Base-by-base conservation (phyloP, 2,797 vertebrate genomes). In the Furcifer pardalis region DNA sequence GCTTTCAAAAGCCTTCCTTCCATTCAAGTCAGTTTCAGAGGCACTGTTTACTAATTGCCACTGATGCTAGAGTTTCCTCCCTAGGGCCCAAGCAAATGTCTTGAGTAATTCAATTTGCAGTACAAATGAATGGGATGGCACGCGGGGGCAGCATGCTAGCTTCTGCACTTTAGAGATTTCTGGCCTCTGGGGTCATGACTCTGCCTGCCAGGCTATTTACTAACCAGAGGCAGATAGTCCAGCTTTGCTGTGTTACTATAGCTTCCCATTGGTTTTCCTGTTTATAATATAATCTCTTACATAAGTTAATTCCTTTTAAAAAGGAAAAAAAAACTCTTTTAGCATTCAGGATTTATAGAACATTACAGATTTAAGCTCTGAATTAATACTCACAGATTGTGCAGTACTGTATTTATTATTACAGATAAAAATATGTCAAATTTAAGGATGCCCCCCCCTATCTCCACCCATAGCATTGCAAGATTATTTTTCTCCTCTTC, bases 41-140 rank as follows among this genome's bases (percentile, higher is more conserved):
- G 23, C 52, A 77, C 12, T n/a, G 56, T n/a, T 80, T 87, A 63
- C 73, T 81, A 71, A 84, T 78, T 82, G 86, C 86, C 5, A 0
- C n/a, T 44, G 74, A 19, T 65, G 42, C 86, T 35, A 15, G 77
- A 81, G 37, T 37, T 71, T 72, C 37, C 60, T 81, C 65, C 52
- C 19, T 56, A 56, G 21, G 52, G 17, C 62, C 84, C 23, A 49
- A 77, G 44, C 78, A 82, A 65, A 82, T 82, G 63, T 82, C 74
- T 74, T n/a, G 65, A 82, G 66, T 63, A 82, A 82, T 84, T 84
- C 83, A 77, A 82, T 78, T 59, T 84, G 73, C 19, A 49, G 23
- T 27, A 62, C 21, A 80, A 42, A 59, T 72, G 30, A 52, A 80
- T 46, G 62, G 37, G 37, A 27, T 7, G 25, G 7, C 44, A 49